Percentiles rank a stretch among this genome's conserved stretches.
phyloP scores from a whole-genome alignment of 2,113 vertebrate species.

The Varanus salvator region DNA sequence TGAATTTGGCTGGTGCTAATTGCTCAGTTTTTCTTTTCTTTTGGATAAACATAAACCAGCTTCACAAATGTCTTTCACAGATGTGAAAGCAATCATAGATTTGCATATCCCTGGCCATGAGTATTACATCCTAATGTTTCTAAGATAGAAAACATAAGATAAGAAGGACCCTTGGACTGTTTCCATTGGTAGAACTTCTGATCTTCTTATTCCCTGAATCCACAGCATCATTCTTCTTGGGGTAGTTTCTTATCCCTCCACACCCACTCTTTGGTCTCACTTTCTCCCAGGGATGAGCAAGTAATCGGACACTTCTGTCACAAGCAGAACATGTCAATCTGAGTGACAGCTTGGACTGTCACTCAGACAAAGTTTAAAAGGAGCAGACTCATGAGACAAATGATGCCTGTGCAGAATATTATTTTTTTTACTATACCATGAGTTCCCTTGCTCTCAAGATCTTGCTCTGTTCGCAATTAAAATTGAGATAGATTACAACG shows the following conservation, averaged over 20 bases:
- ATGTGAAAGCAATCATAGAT: no score
- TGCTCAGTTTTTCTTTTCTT: no score
- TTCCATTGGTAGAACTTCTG: background rate
- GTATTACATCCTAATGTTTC: background rate
- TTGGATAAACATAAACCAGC: no score
- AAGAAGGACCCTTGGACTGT: background rate
- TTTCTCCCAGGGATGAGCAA: background rate
- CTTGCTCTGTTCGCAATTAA: background rate
- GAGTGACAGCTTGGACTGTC: background rate
- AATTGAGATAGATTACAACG: background rate
- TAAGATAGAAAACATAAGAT: background rate
- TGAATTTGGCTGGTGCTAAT: no score
- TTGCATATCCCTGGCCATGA: no score
- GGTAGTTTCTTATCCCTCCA: background rate
- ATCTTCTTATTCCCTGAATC: background rate
- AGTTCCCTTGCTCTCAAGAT: background rate
- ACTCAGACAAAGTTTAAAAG: background rate
- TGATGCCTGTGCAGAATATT: background rate
- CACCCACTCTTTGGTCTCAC: no score
- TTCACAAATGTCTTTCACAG: no score
- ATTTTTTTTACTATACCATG: background rate
- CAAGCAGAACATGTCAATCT: background rate
- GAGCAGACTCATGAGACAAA: background rate
- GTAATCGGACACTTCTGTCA: background rate
- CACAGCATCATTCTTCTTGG: background rate